Evolutionary conservation across 2,113 vertebrate genomes (phyloP).

Genomic region (Erpornis zantholeuca): DNA sequence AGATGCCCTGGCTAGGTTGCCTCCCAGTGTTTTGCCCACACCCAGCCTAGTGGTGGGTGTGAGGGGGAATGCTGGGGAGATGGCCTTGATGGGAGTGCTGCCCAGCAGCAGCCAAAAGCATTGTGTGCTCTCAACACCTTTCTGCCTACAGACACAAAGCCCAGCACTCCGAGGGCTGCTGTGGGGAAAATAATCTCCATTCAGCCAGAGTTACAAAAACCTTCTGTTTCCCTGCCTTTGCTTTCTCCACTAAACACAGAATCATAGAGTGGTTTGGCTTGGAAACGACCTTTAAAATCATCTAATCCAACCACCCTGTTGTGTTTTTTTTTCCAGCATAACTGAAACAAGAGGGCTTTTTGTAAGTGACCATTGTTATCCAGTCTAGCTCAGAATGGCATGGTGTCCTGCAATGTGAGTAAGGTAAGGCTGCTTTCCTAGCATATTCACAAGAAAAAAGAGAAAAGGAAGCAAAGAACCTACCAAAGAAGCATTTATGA

Average conservation of each 20-base stretch:
- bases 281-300: background rate
- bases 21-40: background rate
- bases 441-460: background rate
- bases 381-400: background rate
- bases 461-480: background rate
- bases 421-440: background rate
- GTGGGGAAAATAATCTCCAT: background rate
- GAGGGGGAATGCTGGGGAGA: background rate
- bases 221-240: background rate
- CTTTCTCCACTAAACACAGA: background rate
- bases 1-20: background rate
- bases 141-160: background rate
- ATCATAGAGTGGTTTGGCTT: background rate
- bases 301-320: background rate
- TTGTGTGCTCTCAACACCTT: background rate
- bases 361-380: background rate
- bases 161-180: background rate
- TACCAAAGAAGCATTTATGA: background rate
- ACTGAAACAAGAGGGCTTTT: background rate
- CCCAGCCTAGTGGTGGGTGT: background rate
- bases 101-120: background rate
- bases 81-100: background rate
- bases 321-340: background rate
- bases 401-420: background rate
- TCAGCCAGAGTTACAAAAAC: background rate